phyloP scores from a whole-genome alignment of 2,113 vertebrate genomes.

The Puffinus mauretanicus region DNA sequence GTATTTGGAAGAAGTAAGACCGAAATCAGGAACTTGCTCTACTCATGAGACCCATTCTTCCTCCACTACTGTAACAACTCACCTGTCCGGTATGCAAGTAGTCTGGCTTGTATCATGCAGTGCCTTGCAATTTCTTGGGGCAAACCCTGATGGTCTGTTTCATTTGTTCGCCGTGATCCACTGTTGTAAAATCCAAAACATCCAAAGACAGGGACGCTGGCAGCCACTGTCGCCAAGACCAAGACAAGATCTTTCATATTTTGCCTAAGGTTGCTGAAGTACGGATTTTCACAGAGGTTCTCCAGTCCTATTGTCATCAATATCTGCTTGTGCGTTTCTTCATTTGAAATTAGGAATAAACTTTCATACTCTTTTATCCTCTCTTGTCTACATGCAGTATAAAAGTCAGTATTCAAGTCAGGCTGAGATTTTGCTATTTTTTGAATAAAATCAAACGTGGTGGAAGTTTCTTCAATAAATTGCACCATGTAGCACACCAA shows the following conservation, averaged over 20 bases:
- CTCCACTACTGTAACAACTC: not conserved
- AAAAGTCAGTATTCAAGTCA: conserved; percentile 73
- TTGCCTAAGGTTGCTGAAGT: conserved; percentile 87
- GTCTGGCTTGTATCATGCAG: conserved; percentile 88
- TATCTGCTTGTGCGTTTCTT: conserved; percentile 80
- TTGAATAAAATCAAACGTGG: conserved; percentile 86
- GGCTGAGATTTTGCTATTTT: conserved; percentile 73
- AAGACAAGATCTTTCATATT: conserved; percentile 90
- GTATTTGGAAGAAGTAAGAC: not conserved
- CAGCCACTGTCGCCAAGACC: conserved; percentile 84
- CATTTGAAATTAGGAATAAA: conserved; percentile 80
- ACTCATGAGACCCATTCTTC: not conserved
- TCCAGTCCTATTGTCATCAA: conserved; percentile 86
- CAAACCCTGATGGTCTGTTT: conserved; percentile 64
- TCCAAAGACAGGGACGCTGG: conserved; percentile 80
- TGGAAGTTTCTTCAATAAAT: conserved; percentile 86
- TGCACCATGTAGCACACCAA: conserved; percentile 82
- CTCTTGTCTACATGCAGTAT: conserved; percentile 77
- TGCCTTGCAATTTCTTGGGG: conserved; percentile 86
- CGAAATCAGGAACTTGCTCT: not conserved
- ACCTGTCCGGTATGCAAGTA: conserved; percentile 92
- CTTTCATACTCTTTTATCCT: conserved; percentile 80
- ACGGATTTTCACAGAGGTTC: conserved; percentile 88
- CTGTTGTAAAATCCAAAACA: conserved; percentile 84
- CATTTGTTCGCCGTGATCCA: conserved; percentile 13